Evolutionary conservation across 2,113 vertebrate species (phyloP), one percentile per base, ranked within the genome.

Genomic region (Apodemus sylvaticus): DNA sequence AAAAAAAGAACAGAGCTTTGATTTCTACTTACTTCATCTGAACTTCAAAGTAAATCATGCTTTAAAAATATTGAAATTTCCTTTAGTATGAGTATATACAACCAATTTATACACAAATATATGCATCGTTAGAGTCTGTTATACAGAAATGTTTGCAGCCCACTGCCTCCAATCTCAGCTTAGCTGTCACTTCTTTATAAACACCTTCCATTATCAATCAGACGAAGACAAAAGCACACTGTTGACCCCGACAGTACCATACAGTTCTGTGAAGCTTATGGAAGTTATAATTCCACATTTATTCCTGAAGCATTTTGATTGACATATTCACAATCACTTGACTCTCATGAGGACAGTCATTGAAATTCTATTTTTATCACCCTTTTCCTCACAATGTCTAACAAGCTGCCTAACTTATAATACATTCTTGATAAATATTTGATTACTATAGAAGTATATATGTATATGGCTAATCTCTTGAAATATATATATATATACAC

Each of bases 171-270:
- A 60, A 89, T 53, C 42, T 86, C 60, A 58, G 8, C 53, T 95
- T 81, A 82, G 60, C 55, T 78, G 17, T 82, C 60, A 78, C n/a
- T 95, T 97, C 94, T 96, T 74, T 77, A 79, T 51, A 51, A 94
- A 95, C 39, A 74, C 10, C 19, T 94, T 87, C 39, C n/a, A 94
- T 94, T 86, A 68, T 51, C 64, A 31, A 19, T 86, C 60, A 86
- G 16, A 60, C 12, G 5, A 87, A 93, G 53, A 83, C 60, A 94
- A 73, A 94, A 51, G 29, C 11, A 68, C 34, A 36, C 13, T 60
- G 4, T 55, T 91, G 87, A 95, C 48, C 17, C 29, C 34, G 22
- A 51, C 42, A 85, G 26, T 10, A 71, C 11, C 4, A 58, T 16
- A 60, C 6, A 64, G 1, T 51, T 95, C 89, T 93, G 68, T 71